Percentiles rank a stretch among this genome's conserved stretches.
Evolutionary conservation across 1,140 invertebrate genomes (phyloP).

Genomic region (Zeugodacus cucurbitae): DNA sequence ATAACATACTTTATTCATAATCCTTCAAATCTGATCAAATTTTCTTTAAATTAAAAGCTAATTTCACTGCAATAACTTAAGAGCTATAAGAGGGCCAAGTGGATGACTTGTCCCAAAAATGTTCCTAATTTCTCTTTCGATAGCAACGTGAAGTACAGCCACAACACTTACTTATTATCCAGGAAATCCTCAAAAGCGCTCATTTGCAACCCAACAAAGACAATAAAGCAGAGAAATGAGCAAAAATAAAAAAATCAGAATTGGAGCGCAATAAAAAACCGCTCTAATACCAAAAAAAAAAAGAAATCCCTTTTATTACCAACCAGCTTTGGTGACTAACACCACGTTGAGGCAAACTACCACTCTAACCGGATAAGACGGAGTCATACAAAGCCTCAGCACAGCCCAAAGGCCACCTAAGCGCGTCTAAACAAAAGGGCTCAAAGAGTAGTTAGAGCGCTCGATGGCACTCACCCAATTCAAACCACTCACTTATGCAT

Average conservation of each 20-base stretch:
- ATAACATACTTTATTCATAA: too few relatives aligned
- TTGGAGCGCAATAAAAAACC: not conserved
- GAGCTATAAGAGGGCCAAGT: too few relatives aligned
- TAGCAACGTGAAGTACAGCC: not conserved
- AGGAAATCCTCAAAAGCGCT: not conserved
- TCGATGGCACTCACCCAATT: not conserved
- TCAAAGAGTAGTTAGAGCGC: not conserved
- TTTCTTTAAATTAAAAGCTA: too few relatives aligned
- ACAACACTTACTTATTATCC: not conserved
- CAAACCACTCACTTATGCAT: not conserved
- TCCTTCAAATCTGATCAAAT: too few relatives aligned
- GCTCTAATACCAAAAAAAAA: not conserved
- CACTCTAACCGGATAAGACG: not conserved
- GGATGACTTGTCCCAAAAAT: not conserved
- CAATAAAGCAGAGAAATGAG: not conserved
- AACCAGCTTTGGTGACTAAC: not conserved
- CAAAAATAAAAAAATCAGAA: not conserved
- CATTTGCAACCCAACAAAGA: not conserved
- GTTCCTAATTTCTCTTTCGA: not conserved
- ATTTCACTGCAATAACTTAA: too few relatives aligned
- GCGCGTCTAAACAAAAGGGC: constrained; percentile 13
- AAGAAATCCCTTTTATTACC: not conserved
- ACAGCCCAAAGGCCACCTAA: not conserved
- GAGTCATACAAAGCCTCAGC: not conserved
- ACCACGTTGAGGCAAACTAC: not conserved